Conservation (phyloP, 2,888 invertebrate genomes). For the Ligdia adustata region DNA sequence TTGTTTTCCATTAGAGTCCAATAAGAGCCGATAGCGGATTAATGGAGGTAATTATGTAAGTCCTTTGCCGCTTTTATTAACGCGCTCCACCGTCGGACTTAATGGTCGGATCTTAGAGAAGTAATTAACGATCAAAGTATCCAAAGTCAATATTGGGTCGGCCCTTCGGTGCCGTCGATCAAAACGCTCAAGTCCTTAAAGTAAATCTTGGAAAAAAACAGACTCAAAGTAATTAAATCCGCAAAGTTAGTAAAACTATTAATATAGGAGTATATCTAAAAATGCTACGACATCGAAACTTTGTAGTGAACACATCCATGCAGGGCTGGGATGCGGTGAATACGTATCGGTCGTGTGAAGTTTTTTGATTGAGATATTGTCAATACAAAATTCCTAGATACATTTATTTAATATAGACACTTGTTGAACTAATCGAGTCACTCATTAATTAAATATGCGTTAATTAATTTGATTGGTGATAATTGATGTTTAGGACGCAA, state of each 20-base stretch:
- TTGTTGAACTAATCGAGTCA: too few relatives aligned
- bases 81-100: constrained; percentile 26
- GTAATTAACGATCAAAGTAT: constrained; percentile 33
- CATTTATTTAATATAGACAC: too few relatives aligned
- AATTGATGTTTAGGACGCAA: constrained; percentile 51
- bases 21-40: constrained; percentile 23
- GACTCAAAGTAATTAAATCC: constrained; percentile 19
- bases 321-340: constrained; percentile 18
- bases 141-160: constrained; percentile 31
- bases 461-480: constrained; percentile 15
- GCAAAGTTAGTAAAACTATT: constrained; percentile 21
- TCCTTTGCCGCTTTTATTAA: constrained; percentile 30
- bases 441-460: too few relatives aligned
- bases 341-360: constrained; percentile 23
- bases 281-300: constrained; percentile 24
- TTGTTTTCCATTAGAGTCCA: constrained; percentile 8
- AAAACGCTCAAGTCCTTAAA: constrained; percentile 19
- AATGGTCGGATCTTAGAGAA: constrained; percentile 30
- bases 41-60: constrained; percentile 27
- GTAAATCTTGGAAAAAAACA: constrained; percentile 22
- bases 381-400: too few relatives aligned
- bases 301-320: constrained; percentile 31
- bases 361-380: too few relatives aligned
- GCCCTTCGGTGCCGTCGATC: constrained; percentile 14
- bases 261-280: constrained; percentile 22